Base-by-base conservation (phyloP, 1,140 invertebrate species). In the Drusus annulatus region DNA sequence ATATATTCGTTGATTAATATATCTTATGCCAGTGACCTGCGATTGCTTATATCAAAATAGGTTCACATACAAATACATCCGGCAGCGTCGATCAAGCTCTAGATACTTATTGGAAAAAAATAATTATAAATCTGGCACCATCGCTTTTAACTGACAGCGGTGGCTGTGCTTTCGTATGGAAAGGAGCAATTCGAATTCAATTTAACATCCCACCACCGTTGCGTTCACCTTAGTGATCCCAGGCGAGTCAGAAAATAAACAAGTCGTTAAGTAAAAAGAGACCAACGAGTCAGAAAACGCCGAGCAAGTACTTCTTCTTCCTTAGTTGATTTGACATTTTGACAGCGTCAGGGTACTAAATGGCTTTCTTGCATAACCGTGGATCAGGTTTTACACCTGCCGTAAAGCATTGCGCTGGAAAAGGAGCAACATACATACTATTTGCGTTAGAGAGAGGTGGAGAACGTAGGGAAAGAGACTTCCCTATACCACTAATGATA, bases 181-280 rank as follows among this genome's bases (percentile, higher is more conserved):
- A 74, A 81, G 80, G 78, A 81, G 80, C 80, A 81, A 81, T 81
- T 73, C 76, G 80, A 77, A 81, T 78, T 81, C 80, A 81, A 81
- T 81, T 81, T 81, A 81, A 62, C 75, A 65, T 74, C 80, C 65
- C 62, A 78, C 76, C 76, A 78, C 76, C 51, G 69, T 74, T 74
- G 69, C 69, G 74, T 76, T 62, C 74, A 76, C 74, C 78, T 80
- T 25, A 56, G 58, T 17, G 78, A 45, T 58, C 74, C 19, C 31
- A 10, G 8, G 1, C 54, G 17, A 62, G 31, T 25, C 25, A 28
- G 19, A 65, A 36, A 63, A 23, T n/a, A 45, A 58, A 62, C 74
- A 76, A 60, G 60, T 17, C 21, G 16, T 56, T 25, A 7, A 25
- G 51, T 25, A 52, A 45, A 45, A 60, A 45, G 54, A 16, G 0